Evolutionary conservation across 2,888 invertebrate genomes (phyloP).

Genomic region (Chaetogeoica ovagalla): DNA sequence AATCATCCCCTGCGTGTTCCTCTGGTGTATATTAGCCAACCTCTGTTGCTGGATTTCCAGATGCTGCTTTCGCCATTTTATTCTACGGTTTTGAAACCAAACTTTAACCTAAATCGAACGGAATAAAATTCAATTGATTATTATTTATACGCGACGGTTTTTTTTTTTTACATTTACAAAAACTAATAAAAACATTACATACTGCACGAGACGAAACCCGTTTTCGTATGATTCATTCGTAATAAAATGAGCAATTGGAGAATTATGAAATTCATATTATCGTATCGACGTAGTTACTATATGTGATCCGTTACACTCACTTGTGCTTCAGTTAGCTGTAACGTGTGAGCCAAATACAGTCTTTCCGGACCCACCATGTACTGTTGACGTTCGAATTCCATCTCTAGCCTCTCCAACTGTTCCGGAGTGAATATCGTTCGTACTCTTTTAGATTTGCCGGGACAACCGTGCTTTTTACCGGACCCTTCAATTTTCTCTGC

Average conservation of each 20-base stretch:
- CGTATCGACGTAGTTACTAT: neutral
- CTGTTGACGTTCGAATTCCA: slow-evolving; percentile 93
- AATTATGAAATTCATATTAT: neutral
- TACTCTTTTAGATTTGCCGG: slow-evolving; percentile 71
- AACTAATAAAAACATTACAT: neutral
- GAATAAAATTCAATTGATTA: neutral
- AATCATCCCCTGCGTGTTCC: slow-evolving; percentile 49
- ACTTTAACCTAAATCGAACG: slow-evolving; percentile 72
- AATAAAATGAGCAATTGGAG: neutral
- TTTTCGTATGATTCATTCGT: neutral
- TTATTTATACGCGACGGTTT: too few relatives aligned
- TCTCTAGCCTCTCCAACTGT: slow-evolving; percentile 88
- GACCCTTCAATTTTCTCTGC: slow-evolving; percentile 38
- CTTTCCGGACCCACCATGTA: slow-evolving; percentile 98
- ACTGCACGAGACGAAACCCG: too few relatives aligned
- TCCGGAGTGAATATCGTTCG: slow-evolving; percentile 96
- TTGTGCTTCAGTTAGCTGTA: slow-evolving; percentile 87
- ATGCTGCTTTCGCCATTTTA: slow-evolving; percentile 95
- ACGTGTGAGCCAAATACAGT: slow-evolving; percentile 84
- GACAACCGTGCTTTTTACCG: slow-evolving; percentile 45
- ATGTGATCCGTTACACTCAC: slow-evolving; percentile 61
- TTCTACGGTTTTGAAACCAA: slow-evolving; percentile 91
- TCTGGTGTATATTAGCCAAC: slow-evolving; percentile 68
- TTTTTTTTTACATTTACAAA: too few relatives aligned
- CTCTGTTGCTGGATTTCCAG: slow-evolving; percentile 88